These are phyloP conservation scores for Planococcus citri DNA, from an alignment of 1,140 invertebrate genomes.

Conservation along the genomic window DNA sequence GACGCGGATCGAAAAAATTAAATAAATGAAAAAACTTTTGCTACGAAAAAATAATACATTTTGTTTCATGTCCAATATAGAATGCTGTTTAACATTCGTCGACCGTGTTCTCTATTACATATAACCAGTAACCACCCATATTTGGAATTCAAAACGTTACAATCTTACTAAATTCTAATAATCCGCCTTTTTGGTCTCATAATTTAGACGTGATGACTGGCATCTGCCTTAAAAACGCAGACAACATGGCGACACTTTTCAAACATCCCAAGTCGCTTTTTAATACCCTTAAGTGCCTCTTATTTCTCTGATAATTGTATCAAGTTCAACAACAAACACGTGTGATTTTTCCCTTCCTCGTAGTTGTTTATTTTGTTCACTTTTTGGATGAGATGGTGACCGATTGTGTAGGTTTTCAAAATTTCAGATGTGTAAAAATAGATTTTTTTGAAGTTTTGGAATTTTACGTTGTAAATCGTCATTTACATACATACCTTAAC, in stretches of 20 bases:
- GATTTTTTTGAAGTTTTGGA: too few relatives aligned
- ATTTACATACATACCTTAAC: too few relatives aligned
- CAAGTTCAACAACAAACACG: too few relatives aligned
- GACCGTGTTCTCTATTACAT: too few relatives aligned
- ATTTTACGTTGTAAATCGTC: too few relatives aligned
- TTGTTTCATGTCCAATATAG: background rate
- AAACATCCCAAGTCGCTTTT: background rate
- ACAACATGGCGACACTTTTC: background rate
- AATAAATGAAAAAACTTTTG: background rate
- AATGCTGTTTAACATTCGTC: background rate
- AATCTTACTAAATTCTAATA: constrained; percentile 8
- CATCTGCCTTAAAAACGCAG: background rate
- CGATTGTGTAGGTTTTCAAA: too few relatives aligned
- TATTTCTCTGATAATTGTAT: too few relatives aligned
- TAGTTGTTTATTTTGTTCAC: too few relatives aligned
- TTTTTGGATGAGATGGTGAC: too few relatives aligned
- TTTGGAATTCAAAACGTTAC: constrained; percentile 1
- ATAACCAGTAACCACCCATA: background rate
- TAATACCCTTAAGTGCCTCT: constrained; percentile 3
- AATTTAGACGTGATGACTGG: background rate
- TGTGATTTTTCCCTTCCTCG: too few relatives aligned
- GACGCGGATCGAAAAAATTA: background rate
- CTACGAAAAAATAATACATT: background rate
- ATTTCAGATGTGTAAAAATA: too few relatives aligned
- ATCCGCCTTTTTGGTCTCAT: background rate